Base-by-base conservation (phyloP, 2,888 invertebrate species). In the Phengaris arion region DNA sequence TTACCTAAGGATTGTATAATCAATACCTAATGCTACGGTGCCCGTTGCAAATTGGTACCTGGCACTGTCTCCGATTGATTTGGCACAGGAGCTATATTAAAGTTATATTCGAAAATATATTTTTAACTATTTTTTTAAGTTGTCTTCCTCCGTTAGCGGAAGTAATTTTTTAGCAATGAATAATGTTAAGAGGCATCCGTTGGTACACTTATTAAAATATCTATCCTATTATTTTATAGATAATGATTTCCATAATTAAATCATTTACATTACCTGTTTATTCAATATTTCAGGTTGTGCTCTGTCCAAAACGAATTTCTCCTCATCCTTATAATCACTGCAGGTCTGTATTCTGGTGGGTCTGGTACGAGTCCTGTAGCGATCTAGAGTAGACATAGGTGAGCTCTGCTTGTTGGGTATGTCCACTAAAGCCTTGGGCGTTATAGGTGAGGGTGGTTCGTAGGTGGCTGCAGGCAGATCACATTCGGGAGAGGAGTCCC, bases 271-370 rank as follows among this genome's bases (percentile, higher is more conserved):
- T 77, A 93, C 94, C 90, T 94, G 93, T 80, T 94, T 94, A 82
- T 93, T 92, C 79, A 94, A 87, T 79, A 88, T 91, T 81, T 95
- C 95, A 51, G 94, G 94, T 81, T 94, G 94, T 77, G 94, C 94
- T 79, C 94, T 91, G 92, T 97, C 95, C 92, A 96, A 92, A 87
- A 96, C 95, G 84, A 96, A 95, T 92, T 97, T 94, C 92, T 96
- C 95, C 90, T 97, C 95, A 87, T 92, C 86, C 77, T 84, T 87
- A 75, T 84, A 86, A 69, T 87, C 91, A 74, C 87, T 75, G 74
- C 82, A 88, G 0, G 87, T 88, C 77, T 89, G 88, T 75, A 93
- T 92, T 82, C 90, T 85, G 46, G 83, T 85, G 0, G 93, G 90
- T 78, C 93, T 86, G 78, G 85, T 92, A 75, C 90, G 88, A 52